phyloP scores from a whole-genome alignment of 2,797 vertebrate genomes.

The Enoplosus armatus region DNA sequence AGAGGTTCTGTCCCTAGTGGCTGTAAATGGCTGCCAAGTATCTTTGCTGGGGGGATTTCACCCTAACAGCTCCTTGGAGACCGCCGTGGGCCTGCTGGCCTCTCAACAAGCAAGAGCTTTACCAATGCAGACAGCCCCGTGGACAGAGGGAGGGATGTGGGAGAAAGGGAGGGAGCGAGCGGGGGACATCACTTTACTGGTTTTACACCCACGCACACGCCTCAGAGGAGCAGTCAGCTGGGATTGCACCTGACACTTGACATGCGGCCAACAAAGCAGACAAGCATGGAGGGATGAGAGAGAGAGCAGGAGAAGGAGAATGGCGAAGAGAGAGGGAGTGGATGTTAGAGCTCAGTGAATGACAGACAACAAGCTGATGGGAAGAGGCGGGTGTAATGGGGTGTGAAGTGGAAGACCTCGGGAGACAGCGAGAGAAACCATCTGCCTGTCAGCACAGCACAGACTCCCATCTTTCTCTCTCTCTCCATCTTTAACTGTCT shows the following conservation, averaged over 20 bases:
- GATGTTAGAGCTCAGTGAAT: conserved; percentile 70
- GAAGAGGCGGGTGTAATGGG: conserved; percentile 89
- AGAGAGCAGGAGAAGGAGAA: conserved; percentile 29
- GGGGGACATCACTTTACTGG: conserved; percentile 74
- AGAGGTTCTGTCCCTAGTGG: conserved; percentile 65
- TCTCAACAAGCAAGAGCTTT: conserved; percentile 62
- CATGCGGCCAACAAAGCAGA: conserved; percentile 76
- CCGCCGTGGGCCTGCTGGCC: conserved; percentile 55
- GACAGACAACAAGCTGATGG: conserved; percentile 83
- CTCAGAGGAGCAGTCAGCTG: conserved; percentile 77
- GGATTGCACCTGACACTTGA: conserved; percentile 82
- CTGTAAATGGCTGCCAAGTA: conserved; percentile 74
- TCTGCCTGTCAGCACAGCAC: conserved; percentile 74
- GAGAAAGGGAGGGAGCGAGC: conserved; percentile 30
- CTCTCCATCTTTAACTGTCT: conserved; percentile 44
- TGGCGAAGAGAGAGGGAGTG: conserved; percentile 34
- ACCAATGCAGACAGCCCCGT: conserved; percentile 60
- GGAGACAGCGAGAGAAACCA: conserved; percentile 77
- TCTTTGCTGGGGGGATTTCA: conserved; percentile 76
- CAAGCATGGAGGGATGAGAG: conserved; percentile 67
- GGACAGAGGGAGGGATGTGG: conserved; percentile 45
- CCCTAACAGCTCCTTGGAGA: conserved; percentile 80
- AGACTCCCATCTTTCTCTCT: conserved; percentile 25
- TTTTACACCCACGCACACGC: conserved; percentile 79
- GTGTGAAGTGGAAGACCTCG: conserved; percentile 87